Evolutionary conservation across 2,113 vertebrate genomes (phyloP), one percentile per base, ranked within the genome.

Genomic region (Indicator maculatus): DNA sequence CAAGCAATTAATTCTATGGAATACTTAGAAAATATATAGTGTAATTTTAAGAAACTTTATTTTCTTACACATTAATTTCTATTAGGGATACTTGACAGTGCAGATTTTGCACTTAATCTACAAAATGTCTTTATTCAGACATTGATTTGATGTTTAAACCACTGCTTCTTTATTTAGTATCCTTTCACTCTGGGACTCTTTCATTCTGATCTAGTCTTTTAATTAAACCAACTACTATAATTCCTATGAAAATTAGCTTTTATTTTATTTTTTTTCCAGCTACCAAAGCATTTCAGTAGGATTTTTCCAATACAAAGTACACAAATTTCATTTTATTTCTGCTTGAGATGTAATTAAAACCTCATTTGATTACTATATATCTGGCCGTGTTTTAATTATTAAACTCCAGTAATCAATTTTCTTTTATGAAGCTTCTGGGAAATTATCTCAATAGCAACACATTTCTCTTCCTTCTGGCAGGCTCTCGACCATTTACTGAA

Each of bases 351-450:
- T 98, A 98, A 98, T 98, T 98, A 98, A 98, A 98, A 98, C 86
- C 97, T 98, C 96, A 97, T 98, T 98, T 98, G 97, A 98, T 98
- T 98, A 97, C 96, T 98, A 93, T 98, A 98, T 98, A 97, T 98
- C 98, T 98, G 97, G 95, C 93, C 96, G 93, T 94, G 94, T 97
- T 98, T 97, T 97, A 98, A 97, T 98, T 98, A 98, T 96, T 97
- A 97, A 97, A 97, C 98, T 97, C 95, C 87, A 91, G 96, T 97
- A 97, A 98, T 98, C 98, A 98, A 97, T 98, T 98, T 98, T 97
- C 96, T 98, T 98, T 98, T 98, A 98, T 98, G 97, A 97, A 97
- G 96, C 97, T 97, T 97, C 98, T 98, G 98, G 98, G 98, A 98
- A 98, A 99, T 98, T 95, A 98, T 98, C 98, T 97, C 95, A 97